A percentile compares a stretch with the other conserved stretches of the same genome.
These are phyloP conservation scores for Oreonectes daqikongensis DNA, from an alignment of 2,797 vertebrate genomes.

Conservation along the genomic window DNA sequence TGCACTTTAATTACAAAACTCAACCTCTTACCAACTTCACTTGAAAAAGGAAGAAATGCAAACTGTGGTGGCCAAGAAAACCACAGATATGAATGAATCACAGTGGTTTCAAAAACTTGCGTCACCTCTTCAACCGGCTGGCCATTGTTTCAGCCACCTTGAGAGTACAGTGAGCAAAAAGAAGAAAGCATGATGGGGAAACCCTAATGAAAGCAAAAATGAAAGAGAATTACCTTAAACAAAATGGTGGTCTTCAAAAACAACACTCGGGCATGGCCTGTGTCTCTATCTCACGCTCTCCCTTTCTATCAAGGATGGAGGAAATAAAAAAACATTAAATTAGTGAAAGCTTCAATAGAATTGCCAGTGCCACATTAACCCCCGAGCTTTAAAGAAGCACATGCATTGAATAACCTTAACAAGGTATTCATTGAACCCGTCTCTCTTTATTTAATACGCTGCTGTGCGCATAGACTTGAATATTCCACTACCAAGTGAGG, in stretches of 20 bases:
- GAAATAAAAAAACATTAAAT: slow-evolving; percentile 74
- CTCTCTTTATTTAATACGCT: slow-evolving; percentile 71
- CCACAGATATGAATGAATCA: slow-evolving; percentile 71
- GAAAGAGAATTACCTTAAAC: slow-evolving; percentile 11
- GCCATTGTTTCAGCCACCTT: slow-evolving; percentile 71
- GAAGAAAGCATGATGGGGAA: neutral
- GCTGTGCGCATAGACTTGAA: slow-evolving; percentile 63
- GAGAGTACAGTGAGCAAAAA: slow-evolving; percentile 55
- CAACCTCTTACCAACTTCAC: slow-evolving; percentile 9
- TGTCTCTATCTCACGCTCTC: neutral
- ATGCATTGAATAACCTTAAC: slow-evolving; percentile 80
- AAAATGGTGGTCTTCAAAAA: slow-evolving; percentile 28
- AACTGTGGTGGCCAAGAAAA: slow-evolving; percentile 53
- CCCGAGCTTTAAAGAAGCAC: slow-evolving; percentile 78
- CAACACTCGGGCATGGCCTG: neutral
- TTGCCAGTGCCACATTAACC: slow-evolving; percentile 76
- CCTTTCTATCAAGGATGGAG: slow-evolving; percentile 61
- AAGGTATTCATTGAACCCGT: slow-evolving; percentile 73
- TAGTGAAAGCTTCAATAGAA: slow-evolving; percentile 72
- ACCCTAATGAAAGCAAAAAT: slow-evolving; percentile 19
- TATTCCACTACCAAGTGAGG: slow-evolving; percentile 62
- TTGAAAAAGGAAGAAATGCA: slow-evolving; percentile 50
- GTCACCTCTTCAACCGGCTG: slow-evolving; percentile 60
- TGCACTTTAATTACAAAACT: slow-evolving; percentile 35
- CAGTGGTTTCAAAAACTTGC: slow-evolving; percentile 62